These are phyloP conservation scores for Ochlodes sylvanus DNA, from an alignment of 2,888 invertebrate species.

Conservation along the genomic window DNA sequence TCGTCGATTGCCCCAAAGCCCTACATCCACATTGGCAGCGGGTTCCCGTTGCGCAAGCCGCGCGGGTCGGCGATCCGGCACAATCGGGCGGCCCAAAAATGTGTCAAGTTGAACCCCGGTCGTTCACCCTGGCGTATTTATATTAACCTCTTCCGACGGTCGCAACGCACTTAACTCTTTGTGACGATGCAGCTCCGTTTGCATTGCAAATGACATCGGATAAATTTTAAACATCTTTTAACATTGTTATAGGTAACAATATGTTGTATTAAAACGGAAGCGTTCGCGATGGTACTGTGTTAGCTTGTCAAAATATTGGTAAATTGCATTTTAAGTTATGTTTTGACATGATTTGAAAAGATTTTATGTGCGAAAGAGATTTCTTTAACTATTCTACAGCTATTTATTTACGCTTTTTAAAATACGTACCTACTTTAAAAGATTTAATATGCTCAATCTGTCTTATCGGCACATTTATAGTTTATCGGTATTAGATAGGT, in stretches of 20 bases:
- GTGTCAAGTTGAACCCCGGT: conserved; percentile 83
- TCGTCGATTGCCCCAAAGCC: conserved; percentile 51
- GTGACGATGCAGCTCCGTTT: not conserved
- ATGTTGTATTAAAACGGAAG: not conserved
- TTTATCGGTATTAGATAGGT: no score
- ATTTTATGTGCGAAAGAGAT: no score
- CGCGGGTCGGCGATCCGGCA: conserved; percentile 75
- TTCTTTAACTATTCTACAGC: no score
- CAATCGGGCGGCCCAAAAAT: conserved; percentile 81
- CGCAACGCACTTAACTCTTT: conserved; percentile 9
- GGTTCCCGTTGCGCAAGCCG: conserved; percentile 76
- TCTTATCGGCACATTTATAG: no score
- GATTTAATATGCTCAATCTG: no score
- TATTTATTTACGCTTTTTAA: no score
- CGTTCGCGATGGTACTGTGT: not conserved
- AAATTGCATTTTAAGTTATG: no score
- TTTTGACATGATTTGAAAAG: no score
- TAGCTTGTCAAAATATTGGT: no score
- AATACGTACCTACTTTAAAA: no score
- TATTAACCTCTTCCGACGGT: conserved; percentile 65
- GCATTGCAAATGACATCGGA: conserved; percentile 13
- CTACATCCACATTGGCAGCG: conserved; percentile 57
- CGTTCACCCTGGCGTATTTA: conserved; percentile 74
- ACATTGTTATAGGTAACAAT: not conserved
- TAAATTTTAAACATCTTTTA: conserved; percentile 4